phyloP scores from a whole-genome alignment of 2,888 invertebrate species.

The Priocnemis perturbator region DNA sequence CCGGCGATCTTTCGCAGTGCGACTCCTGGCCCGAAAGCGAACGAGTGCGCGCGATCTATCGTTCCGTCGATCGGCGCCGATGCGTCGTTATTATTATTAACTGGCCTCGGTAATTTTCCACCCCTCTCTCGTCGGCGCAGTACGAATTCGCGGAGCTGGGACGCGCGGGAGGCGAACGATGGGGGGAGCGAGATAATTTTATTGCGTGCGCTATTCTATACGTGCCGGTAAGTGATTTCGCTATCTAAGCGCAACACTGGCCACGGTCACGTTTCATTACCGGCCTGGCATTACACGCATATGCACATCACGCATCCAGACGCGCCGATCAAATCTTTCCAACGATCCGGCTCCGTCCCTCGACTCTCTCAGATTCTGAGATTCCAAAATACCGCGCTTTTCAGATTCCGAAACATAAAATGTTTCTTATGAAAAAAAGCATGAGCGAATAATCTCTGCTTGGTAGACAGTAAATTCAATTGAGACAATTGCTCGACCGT shows the following conservation, averaged over 20 bases:
- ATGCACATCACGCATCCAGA: slow-evolving; percentile 17
- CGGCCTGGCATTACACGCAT: neutral
- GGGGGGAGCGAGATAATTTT: slow-evolving; percentile 40
- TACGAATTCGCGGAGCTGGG: neutral
- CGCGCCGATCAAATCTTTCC: too few relatives aligned
- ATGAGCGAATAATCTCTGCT: too few relatives aligned
- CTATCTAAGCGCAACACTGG: slow-evolving; percentile 41
- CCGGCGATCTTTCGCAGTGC: slow-evolving; percentile 17
- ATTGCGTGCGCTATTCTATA: slow-evolving; percentile 49
- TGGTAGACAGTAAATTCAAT: too few relatives aligned
- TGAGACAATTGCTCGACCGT: too few relatives aligned
- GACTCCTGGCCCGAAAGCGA: slow-evolving; percentile 11
- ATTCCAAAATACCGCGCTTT: too few relatives aligned
- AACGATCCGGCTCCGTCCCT: too few relatives aligned
- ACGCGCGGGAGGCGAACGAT: too few relatives aligned
- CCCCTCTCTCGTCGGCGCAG: neutral
- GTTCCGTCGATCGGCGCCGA: slow-evolving; percentile 50
- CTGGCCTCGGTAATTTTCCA: slow-evolving; percentile 45
- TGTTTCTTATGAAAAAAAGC: too few relatives aligned
- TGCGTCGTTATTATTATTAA: slow-evolving; percentile 49
- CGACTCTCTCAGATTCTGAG: too few relatives aligned
- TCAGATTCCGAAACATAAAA: too few relatives aligned
- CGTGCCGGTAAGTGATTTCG: slow-evolving; percentile 46
- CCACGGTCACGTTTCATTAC: slow-evolving; percentile 34
- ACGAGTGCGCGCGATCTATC: too few relatives aligned